phyloP scores from a whole-genome alignment of 2,797 vertebrate species.

The Crenichthys baileyi region DNA sequence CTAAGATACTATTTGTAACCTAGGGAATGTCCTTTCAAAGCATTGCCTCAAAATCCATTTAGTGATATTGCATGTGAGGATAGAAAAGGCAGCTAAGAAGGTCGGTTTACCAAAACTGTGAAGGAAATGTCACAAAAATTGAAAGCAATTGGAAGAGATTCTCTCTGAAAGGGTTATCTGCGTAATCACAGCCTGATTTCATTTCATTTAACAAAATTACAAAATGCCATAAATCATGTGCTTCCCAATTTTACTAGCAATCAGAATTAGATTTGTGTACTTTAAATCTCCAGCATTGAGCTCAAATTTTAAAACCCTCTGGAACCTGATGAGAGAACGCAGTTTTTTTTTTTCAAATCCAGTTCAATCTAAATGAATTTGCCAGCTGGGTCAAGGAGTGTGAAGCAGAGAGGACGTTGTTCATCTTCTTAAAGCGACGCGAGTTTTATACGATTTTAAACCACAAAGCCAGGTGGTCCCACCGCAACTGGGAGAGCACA shows the following conservation, averaged over 20 bases:
- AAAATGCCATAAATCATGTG: conserved; percentile 53
- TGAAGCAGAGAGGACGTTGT: conserved; percentile 46
- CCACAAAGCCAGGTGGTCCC: conserved; percentile 76
- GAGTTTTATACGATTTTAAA: conserved; percentile 63
- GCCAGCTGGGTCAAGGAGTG: conserved; percentile 65
- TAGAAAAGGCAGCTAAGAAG: conserved; percentile 6
- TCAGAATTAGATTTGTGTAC: conserved; percentile 58
- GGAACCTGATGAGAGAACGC: conserved; percentile 55
- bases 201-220: conserved; percentile 56
- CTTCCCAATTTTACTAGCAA: conserved; percentile 50
- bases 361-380: conserved; percentile 77
- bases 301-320: conserved; percentile 51
- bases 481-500: conserved; percentile 57
- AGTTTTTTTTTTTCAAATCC: conserved; percentile 34
- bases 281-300: conserved; percentile 19
- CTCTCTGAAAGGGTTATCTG: conserved; percentile 33
- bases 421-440: conserved; percentile 69
- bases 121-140: conserved; percentile 12
- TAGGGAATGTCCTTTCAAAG: background rate
- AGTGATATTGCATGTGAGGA: background rate
- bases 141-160: conserved; percentile 23
- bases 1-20: conserved; percentile 2
- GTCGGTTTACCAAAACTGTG: background rate
- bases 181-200: conserved; percentile 42
- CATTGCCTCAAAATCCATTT: conserved; percentile 19